These are phyloP conservation scores for Caenorhabditis briggsae DNA, from an alignment of 1,140 invertebrate genomes.

Conservation along the genomic window DNA sequence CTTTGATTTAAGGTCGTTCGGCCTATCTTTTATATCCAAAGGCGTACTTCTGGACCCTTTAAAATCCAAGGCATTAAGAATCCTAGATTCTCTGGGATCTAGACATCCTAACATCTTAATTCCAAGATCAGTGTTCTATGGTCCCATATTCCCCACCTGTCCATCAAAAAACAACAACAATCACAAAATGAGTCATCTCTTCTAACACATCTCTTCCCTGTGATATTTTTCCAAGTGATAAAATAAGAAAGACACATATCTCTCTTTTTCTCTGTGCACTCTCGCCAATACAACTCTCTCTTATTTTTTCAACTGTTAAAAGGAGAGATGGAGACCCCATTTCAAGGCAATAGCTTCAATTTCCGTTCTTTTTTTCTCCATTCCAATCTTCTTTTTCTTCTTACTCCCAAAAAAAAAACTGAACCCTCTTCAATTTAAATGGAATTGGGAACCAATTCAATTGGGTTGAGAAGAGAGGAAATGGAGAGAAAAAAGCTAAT, in stretches of 20 bases:
- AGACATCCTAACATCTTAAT: no score
- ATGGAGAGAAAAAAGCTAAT: slow-evolving; percentile 8
- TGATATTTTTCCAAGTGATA: background rate
- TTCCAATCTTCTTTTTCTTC: slow-evolving; percentile 2
- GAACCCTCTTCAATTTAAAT: background rate
- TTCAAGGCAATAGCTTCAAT: slow-evolving; percentile 1
- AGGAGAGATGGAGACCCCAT: background rate
- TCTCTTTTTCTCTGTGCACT: background rate
- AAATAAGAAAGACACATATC: background rate
- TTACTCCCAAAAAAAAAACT: no score
- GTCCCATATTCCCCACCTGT: background rate
- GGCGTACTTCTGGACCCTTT: no score
- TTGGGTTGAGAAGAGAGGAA: background rate
- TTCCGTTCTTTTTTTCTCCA: slow-evolving; percentile 33
- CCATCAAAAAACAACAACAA: slow-evolving; percentile 14
- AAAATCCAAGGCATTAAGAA: no score
- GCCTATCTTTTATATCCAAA: no score
- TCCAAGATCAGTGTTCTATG: background rate
- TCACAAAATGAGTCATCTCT: slow-evolving; percentile 28
- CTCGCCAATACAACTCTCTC: background rate
- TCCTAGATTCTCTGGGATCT: no score
- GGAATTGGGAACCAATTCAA: background rate
- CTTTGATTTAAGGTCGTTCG: no score
- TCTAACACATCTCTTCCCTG: background rate
- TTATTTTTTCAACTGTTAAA: slow-evolving; percentile 10